A percentile compares a stretch with the other conserved stretches of the same genome.
Evolutionary conservation across 2,797 vertebrate species (phyloP).

Genomic region (Sphenodon punctatus): DNA sequence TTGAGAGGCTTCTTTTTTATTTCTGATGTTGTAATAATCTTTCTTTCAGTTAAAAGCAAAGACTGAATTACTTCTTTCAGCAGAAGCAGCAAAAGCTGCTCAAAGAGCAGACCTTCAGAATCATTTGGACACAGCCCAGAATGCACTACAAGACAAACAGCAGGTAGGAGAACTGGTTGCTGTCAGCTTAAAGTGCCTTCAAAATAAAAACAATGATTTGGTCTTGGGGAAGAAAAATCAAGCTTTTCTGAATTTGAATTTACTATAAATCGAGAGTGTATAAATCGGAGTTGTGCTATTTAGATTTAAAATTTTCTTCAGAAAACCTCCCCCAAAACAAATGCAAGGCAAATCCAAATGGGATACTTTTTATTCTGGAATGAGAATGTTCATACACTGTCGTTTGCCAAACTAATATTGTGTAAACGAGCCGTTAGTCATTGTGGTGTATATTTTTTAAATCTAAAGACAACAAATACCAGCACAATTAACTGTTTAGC

Average conservation of each 20-base stretch:
- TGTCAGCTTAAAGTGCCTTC: neutral
- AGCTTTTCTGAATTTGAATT: neutral
- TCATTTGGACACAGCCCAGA: constrained; percentile 92
- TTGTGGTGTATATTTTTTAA: neutral
- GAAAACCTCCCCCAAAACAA: too few species aligned
- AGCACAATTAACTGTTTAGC: neutral
- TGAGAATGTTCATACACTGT: neutral
- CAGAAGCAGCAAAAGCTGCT: constrained; percentile 93
- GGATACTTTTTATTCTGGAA: neutral
- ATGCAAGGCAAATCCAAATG: neutral
- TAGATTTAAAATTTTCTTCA: too few species aligned
- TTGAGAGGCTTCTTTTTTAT: neutral
- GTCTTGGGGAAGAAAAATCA: neutral
- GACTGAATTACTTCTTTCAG: constrained; percentile 92
- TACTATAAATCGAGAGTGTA: neutral
- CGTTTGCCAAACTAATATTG: too few species aligned
- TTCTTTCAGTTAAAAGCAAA: constrained; percentile 92
- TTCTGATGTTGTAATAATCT: neutral
- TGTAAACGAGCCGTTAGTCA: too few species aligned
- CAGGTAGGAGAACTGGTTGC: constrained; percentile 76
- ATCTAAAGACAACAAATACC: neutral
- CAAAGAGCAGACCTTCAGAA: constrained; percentile 95
- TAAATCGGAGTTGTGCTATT: neutral
- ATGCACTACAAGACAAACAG: constrained; percentile 96
- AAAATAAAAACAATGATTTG: neutral